Conservation (phyloP, 2,113 vertebrate genomes). For the Otolemur garnettii region DNA sequence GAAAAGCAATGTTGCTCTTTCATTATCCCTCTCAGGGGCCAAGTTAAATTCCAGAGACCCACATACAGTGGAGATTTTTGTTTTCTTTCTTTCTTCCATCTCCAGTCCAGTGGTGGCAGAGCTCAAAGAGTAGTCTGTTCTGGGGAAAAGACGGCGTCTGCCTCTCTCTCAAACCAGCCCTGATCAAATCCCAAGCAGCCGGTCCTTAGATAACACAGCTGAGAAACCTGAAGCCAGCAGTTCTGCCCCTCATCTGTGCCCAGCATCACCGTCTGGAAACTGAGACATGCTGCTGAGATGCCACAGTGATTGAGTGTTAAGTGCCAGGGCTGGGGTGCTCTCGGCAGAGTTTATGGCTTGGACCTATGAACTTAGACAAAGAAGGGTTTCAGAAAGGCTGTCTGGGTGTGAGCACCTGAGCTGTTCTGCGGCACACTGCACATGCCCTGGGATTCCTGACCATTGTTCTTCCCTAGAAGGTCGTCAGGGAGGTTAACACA, state of each 20-base stretch:
- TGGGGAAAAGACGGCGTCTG: conserved; percentile 75
- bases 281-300: conserved; percentile 57
- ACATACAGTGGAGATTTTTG: conserved; percentile 83
- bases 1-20: conserved; percentile 24
- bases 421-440: conserved; percentile 53
- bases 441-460: not conserved
- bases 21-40: conserved; percentile 69
- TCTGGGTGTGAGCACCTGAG: conserved; percentile 43
- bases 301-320: conserved; percentile 68
- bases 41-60: conserved; percentile 78
- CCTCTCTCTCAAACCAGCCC: conserved; percentile 72
- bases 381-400: conserved; percentile 75
- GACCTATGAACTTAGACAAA: conserved; percentile 78
- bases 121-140: conserved; percentile 84
- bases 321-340: conserved; percentile 44
- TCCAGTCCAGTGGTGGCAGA: conserved; percentile 76
- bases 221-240: conserved; percentile 75
- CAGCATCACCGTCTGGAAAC: conserved; percentile 73
- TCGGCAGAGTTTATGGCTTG: conserved; percentile 1
- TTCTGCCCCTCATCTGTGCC: conserved; percentile 62
- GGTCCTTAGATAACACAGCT: conserved; percentile 77
- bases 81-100: conserved; percentile 80
- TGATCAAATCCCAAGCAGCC: conserved; percentile 79
- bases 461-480: conserved; percentile 60
- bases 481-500: not conserved